Base-by-base conservation (phyloP, 2,113 vertebrate species). In the Toxotes chatareus region DNA sequence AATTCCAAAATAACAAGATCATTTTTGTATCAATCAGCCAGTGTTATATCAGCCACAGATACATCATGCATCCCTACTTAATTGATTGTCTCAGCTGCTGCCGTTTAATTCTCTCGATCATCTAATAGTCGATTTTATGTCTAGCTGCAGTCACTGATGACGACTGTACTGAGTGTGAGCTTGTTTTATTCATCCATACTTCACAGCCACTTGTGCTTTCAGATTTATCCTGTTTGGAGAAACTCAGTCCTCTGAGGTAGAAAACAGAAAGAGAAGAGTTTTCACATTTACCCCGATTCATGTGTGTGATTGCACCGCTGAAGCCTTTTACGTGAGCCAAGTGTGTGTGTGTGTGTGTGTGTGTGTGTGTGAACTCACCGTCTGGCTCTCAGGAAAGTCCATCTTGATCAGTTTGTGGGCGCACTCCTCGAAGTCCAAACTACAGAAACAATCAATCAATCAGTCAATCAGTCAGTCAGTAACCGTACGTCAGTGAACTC, bases 361-460 rank as follows among this genome's bases (percentile, higher is more conserved):
- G 73, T 59, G 65, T n/a, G 72, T 16, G 12, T 66, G 51, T 36
- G 23, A 47, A 88, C 96, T 91, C 94, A 99, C 98, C 73, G 98
- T 99, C 90, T 99, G 97, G 90, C 95, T 97, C 3, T 98, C 97
- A 0, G 98, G 98, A 82, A 99, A 99, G 65, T 99, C 97, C 98
- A 99, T 99, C 94, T 99, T 99, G 86, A 99, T 95, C 87, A 99
- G 89, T 85, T 99, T 99, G 91, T 99, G 98, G 76, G 98, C 98
- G 44, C 98, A 99, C 93, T 99, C 98, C 92, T 99, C 98, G 93
- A 99, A 99, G 93, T 99, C 98, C 96, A 99, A 97, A 92, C 98
- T 99, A 59, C 11, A 86, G 49, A 65, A 85, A 49, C 2, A 71
- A 60, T 5, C 13, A 76, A 57, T 27, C 8, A 23, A 49, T 68